Base-by-base conservation (phyloP, 2,797 vertebrate genomes). In the Tenualosa thibaudeaui region DNA sequence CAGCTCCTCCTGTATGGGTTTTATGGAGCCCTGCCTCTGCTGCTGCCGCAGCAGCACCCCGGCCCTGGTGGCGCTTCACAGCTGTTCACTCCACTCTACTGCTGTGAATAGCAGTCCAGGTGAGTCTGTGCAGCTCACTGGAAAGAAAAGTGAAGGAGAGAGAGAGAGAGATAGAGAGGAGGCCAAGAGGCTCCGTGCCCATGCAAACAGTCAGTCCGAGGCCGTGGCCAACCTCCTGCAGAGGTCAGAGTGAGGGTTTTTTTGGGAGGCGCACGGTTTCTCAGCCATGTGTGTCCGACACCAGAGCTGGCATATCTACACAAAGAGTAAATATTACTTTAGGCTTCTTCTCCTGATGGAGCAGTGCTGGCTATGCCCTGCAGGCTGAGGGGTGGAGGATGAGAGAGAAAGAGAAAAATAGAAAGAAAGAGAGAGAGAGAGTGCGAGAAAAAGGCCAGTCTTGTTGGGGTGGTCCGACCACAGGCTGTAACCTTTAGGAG, bases 381-480 rank as follows among this genome's bases (percentile, higher is more conserved):
- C 65, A 71, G 31, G 26, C 26, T 31, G 62, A 71, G 3, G 50
- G 24, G 37, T 53, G 46, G 15, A 51, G 15, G 81, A 53, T 24
- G 60, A 9, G 60, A 65, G 24, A 65, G 24, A 26, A 24, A 26
- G 60, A 65, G 60, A 65, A 7, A 65, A 19, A 62, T 19, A 62
- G 58, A 62, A 19, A n/a, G 58, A 62, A 22, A n/a, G 58, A 62
- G 58, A n/a, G 58, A 62, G 58, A n/a, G 58, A 62, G 58, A 31
- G 62, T 6, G 62, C 5, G 26, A 37, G 26, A 71, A 3, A 60
- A 9, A 71, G 24, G 65, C 24, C 8, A 37, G 49, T 75, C 60
- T 86, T 81, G 81, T 85, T 82, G 87, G 83, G 91, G 91, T 89
- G 91, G 90, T 91, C 91, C 86, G 83, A 62, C 85, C 86, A 82